Percentiles rank a stretch among this genome's conserved stretches.
Conservation (phyloP, 2,113 vertebrate genomes). For the Numenius arquata region DNA sequence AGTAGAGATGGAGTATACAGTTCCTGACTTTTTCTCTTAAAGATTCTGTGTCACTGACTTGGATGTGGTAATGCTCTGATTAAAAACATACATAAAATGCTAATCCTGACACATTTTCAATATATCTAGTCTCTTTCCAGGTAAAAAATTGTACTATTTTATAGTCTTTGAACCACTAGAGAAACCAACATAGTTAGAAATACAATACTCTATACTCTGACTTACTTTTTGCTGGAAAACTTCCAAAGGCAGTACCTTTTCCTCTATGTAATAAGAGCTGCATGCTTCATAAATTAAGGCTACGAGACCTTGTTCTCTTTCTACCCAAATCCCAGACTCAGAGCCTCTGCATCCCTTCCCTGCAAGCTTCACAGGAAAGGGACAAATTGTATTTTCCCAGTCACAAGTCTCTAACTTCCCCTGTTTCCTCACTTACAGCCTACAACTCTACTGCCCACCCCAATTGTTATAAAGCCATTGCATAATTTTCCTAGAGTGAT, state of each 20-base stretch:
- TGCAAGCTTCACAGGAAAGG: not conserved
- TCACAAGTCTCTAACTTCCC: not conserved
- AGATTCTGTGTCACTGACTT: not conserved
- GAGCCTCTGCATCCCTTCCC: not conserved
- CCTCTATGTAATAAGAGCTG: not conserved
- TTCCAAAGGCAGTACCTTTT: not conserved
- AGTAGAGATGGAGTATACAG: not conserved
- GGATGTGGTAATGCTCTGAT: not conserved
- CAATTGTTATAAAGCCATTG: not conserved
- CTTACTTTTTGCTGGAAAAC: not conserved
- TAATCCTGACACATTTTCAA: not conserved
- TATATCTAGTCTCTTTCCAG: not conserved
- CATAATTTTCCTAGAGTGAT: not conserved
- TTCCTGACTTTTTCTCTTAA: not conserved
- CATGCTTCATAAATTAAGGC: not conserved
- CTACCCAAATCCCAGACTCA: not conserved
- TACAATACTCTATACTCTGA: not conserved
- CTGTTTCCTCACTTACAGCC: not conserved
- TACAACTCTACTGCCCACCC: not conserved
- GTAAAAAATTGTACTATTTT: not conserved
- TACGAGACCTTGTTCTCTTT: not conserved
- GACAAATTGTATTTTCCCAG: not conserved
- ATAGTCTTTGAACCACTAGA: not conserved
- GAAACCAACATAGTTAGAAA: not conserved
- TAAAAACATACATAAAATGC: not conserved